These are phyloP conservation scores for Bufo gargarizans DNA, from an alignment of 2,113 vertebrate species.

Conservation along the genomic window DNA sequence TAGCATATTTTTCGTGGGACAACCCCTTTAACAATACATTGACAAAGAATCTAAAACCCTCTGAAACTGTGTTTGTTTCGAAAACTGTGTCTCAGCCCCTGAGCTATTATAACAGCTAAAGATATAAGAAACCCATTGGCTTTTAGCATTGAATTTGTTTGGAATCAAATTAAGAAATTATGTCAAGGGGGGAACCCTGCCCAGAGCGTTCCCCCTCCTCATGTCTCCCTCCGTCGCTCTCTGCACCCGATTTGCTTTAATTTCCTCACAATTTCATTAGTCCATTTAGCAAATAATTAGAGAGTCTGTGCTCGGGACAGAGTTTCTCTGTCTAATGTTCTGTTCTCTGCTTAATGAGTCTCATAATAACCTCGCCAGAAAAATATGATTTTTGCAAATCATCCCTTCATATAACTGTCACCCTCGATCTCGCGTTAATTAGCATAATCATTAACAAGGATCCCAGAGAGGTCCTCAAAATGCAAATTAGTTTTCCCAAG, in stretches of 20 bases:
- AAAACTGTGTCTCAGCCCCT: slow-evolving; percentile 14
- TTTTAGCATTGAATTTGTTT: slow-evolving; percentile 4
- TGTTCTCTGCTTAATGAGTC: slow-evolving; percentile 59
- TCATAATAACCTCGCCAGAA: slow-evolving; percentile 56
- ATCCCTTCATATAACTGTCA: slow-evolving; percentile 58
- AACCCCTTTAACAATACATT: not conserved
- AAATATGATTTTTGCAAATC: slow-evolving; percentile 59
- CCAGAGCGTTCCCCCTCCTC: not conserved
- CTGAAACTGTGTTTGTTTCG: not conserved
- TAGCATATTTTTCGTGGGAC: too few species aligned
- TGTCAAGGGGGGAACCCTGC: slow-evolving; percentile 24
- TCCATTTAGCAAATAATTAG: slow-evolving; percentile 58
- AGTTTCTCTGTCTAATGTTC: slow-evolving; percentile 56
- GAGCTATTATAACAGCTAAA: not conserved
- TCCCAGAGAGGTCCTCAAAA: slow-evolving; percentile 54
- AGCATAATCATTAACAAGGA: slow-evolving; percentile 55
- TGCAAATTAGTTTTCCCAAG: slow-evolving; percentile 58
- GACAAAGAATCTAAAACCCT: not conserved
- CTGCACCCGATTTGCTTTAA: slow-evolving; percentile 45
- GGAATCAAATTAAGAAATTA: slow-evolving; percentile 23
- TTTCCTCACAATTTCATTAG: slow-evolving; percentile 55
- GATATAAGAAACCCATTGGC: not conserved
- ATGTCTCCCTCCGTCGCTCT: not conserved
- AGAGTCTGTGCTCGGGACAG: slow-evolving; percentile 44
- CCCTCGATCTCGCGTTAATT: slow-evolving; percentile 52